Percentiles rank a stretch among this genome's conserved stretches.
phyloP scores from a whole-genome alignment of 2,797 vertebrate genomes.

The Acrocephalus scirpaceus region DNA sequence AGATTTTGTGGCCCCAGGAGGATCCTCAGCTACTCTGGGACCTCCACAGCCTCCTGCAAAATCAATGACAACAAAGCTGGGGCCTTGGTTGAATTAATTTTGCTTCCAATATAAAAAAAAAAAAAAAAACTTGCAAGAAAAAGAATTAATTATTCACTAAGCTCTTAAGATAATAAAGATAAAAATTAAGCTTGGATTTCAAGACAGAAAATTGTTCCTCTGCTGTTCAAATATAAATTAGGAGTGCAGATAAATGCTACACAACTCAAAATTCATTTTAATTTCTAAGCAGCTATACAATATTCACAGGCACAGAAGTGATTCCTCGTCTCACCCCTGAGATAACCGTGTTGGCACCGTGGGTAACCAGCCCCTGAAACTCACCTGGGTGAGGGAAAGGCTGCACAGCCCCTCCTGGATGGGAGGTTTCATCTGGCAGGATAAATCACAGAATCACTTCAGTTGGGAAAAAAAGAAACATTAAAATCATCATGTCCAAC shows the following conservation, averaged over 20 bases:
- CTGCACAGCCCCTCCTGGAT: neutral
- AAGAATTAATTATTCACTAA: constrained; percentile 47
- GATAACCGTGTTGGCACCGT: fast-evolving
- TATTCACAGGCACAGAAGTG: constrained; percentile 11
- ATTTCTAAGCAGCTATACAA: constrained; percentile 39
- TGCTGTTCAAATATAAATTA: constrained; percentile 55
- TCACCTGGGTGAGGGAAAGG: neutral
- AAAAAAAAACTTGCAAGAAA: neutral
- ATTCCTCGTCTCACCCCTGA: neutral
- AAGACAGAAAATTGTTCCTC: constrained; percentile 34
- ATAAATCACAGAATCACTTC: neutral
- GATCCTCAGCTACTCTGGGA: neutral
- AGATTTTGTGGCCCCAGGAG: fast-evolving
- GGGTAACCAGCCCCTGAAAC: neutral
- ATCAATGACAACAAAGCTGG: neutral
- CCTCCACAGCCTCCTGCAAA: neutral
- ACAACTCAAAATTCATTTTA: constrained; percentile 33
- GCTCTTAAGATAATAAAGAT: constrained; percentile 54
- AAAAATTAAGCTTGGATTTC: constrained; percentile 50
- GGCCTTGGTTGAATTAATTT: neutral
- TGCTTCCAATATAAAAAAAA: neutral
- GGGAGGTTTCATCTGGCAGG: neutral
- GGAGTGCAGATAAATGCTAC: constrained; percentile 13
- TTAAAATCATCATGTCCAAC: neutral
- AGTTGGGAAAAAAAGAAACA: neutral